Conservation (phyloP, 2,113 vertebrate species). For the Aleadryas rufinucha region DNA sequence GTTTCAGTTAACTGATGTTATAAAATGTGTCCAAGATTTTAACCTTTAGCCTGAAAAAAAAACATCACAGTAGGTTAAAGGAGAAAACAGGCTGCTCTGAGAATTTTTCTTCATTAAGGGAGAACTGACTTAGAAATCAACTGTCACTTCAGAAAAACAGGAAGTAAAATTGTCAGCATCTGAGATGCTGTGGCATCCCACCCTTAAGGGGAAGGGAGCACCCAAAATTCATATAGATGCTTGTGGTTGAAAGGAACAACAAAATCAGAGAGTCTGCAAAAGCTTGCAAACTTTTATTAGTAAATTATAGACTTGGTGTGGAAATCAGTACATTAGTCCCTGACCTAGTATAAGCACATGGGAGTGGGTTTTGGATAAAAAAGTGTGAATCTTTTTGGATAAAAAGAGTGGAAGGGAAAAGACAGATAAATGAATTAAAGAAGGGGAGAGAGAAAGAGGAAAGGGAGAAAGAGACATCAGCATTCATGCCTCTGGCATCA, state of each 20-base stretch:
- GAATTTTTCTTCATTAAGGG: background rate
- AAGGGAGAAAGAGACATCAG: background rate
- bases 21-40: background rate
- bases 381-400: background rate
- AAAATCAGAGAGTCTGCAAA: background rate
- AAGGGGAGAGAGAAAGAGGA: background rate
- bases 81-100: background rate
- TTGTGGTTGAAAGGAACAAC: background rate
- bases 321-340: background rate
- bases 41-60: background rate
- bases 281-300: background rate
- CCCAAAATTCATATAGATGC: background rate
- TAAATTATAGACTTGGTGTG: background rate
- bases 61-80: background rate
- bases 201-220: background rate
- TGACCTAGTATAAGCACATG: background rate
- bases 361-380: background rate
- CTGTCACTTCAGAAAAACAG: background rate
- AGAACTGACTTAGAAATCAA: background rate
- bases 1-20: background rate
- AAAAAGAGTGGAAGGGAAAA: background rate
- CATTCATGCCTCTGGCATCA: background rate
- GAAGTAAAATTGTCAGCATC: background rate
- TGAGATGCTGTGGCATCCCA: background rate
- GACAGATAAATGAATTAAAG: background rate